Percentiles rank a stretch among this genome's conserved stretches.
phyloP scores from a whole-genome alignment of 2,113 vertebrate genomes.

The Xenotilapia flavipinnis region DNA sequence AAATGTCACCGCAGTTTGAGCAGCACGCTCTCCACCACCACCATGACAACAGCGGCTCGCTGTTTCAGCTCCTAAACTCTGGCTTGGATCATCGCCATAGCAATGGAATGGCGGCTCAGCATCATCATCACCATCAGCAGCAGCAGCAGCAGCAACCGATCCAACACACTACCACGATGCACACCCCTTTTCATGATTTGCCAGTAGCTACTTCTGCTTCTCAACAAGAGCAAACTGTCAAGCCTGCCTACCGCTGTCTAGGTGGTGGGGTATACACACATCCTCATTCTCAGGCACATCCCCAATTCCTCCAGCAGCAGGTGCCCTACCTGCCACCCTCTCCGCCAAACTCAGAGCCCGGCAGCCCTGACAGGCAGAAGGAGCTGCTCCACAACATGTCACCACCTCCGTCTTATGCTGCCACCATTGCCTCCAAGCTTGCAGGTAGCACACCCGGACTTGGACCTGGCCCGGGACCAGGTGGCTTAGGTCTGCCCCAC shows the following conservation, averaged over 20 bases:
- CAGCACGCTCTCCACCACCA: constrained; percentile 47
- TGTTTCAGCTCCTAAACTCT: constrained; percentile 90
- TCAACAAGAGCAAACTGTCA: constrained; percentile 80
- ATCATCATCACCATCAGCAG: constrained; percentile 34
- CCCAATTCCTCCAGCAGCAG: constrained; percentile 78
- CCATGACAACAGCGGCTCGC: constrained; percentile 73
- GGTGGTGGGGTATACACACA: constrained; percentile 69
- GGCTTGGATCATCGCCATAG: constrained; percentile 85
- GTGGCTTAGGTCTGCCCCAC: constrained; percentile 46
- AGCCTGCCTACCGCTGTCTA: constrained; percentile 80
- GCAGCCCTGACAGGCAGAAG: constrained; percentile 93
- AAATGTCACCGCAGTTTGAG: constrained; percentile 76
- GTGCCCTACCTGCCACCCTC: constrained; percentile 92
- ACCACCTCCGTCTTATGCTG: constrained; percentile 92
- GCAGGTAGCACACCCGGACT: constrained; percentile 69
- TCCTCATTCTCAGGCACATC: constrained; percentile 42
- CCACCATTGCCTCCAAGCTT: constrained; percentile 95
- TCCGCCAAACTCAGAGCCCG: constrained; percentile 92
- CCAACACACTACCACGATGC: constrained; percentile 45
- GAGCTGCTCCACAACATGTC: constrained; percentile 93
- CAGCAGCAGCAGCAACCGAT: constrained; percentile 48
- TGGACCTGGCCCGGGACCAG: constrained; percentile 35
- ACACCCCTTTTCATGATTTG: constrained; percentile 51
- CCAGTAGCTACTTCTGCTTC: constrained; percentile 72
- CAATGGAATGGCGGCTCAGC: constrained; percentile 57